phyloP scores from a whole-genome alignment of 2,888 invertebrate species.

The Nowickia ferox region DNA sequence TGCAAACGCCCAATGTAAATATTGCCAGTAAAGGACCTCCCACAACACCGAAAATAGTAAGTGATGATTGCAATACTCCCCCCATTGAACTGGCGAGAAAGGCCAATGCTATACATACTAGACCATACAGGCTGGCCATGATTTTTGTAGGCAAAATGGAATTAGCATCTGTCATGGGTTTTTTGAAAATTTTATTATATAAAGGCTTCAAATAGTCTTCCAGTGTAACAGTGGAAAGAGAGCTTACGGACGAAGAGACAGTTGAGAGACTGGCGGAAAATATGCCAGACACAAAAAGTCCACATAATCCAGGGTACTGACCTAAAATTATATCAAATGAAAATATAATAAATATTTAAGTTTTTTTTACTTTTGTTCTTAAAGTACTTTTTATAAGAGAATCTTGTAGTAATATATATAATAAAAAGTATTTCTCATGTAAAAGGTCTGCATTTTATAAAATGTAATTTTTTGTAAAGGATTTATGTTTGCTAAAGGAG shows the following conservation, averaged over 20 bases:
- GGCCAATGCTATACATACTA: constrained; percentile 91
- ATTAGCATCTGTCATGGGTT: constrained; percentile 82
- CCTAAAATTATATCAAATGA: constrained; percentile 72
- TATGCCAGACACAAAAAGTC: constrained; percentile 95
- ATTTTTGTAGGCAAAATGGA: constrained; percentile 86
- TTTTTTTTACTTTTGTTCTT: background rate
- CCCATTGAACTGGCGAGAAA: constrained; percentile 92
- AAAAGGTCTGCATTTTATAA: too few species aligned
- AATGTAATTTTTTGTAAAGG: too few species aligned
- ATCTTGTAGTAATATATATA: too few species aligned
- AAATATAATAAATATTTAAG: background rate
- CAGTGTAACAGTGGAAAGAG: constrained; percentile 94
- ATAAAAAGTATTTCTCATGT: too few species aligned
- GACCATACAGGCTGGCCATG: constrained; percentile 89
- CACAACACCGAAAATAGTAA: constrained; percentile 93
- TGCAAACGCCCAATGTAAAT: constrained; percentile 93
- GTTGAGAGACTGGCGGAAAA: constrained; percentile 96
- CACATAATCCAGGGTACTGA: constrained; percentile 91
- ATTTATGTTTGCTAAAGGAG: too few species aligned
- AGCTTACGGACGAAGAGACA: constrained; percentile 95
- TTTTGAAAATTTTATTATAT: constrained; percentile 82
- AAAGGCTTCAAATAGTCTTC: constrained; percentile 91
- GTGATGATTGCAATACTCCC: constrained; percentile 91
- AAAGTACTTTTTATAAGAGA: background rate
- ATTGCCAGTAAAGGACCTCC: constrained; percentile 93